Evolutionary conservation across 2,888 invertebrate genomes (phyloP).

Genomic region (Leucania comma): DNA sequence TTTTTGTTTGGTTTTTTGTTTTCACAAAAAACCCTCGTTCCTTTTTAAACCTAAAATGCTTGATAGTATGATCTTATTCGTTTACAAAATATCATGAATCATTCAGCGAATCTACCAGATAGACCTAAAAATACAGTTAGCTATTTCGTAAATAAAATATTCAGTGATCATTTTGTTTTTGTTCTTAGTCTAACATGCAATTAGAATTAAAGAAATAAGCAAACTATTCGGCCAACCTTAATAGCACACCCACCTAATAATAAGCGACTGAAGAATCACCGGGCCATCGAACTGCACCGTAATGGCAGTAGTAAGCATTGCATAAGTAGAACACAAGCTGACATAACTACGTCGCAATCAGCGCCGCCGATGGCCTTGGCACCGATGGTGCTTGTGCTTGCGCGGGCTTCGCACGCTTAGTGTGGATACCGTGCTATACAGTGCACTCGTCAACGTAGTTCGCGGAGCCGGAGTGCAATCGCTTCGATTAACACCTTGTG

Average conservation of each 20-base stretch:
- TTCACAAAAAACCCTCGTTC: no score
- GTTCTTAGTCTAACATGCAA: background rate
- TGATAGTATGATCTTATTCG: no score
- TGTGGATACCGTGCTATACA: conserved; percentile 66
- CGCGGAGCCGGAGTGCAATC: conserved; percentile 74
- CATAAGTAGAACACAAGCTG: conserved; percentile 90
- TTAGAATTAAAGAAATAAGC: background rate
- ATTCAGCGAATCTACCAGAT: no score
- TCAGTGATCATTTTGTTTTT: background rate
- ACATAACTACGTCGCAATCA: conserved; percentile 88
- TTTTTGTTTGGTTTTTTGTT: no score
- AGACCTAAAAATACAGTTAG: no score
- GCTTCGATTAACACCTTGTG: conserved; percentile 59
- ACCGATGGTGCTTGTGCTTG: conserved; percentile 74
- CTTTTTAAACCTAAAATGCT: no score
- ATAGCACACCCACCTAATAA: conserved; percentile 22
- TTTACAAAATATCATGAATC: no score
- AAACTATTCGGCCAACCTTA: conserved; percentile 5
- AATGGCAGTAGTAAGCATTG: conserved; percentile 82
- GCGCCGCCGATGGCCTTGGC: conserved; percentile 83
- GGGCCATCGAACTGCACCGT: conserved; percentile 86
- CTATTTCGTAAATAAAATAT: background rate
- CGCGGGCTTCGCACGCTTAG: conserved; percentile 64
- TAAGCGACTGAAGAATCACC: conserved; percentile 62
- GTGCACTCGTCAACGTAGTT: conserved; percentile 70